Base-by-base conservation (phyloP, 2,113 vertebrate species). In the Henicopernis longicauda region DNA sequence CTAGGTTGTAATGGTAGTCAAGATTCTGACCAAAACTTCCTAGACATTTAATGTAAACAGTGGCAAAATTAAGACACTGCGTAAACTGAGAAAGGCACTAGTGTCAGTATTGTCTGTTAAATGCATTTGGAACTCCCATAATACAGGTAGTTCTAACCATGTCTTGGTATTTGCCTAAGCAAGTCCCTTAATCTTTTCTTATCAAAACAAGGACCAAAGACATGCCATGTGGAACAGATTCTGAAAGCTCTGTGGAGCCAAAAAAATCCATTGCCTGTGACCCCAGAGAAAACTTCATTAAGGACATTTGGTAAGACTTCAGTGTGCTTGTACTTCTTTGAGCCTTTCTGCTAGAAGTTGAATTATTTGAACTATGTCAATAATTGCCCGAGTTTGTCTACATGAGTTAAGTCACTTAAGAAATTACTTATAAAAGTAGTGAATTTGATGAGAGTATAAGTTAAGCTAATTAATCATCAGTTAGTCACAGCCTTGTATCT, bases 401-500 rank as follows among this genome's bases (percentile, higher is more conserved):
- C 66, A 76, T 76, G 65, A 95, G 57, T n/a, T 85, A 92, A 85
- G 74, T 88, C 16, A 87, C 90, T 67, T 88, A 67, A 94, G 70
- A 87, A 93, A 90, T 88, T 79, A 82, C 66, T 88, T 97, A 69
- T 6, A 44, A 85, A 91, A 94, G 57, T 66, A 82, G 71, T 92
- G 79, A 94, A 88, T 90, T 90, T 90, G 81, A 91, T 89, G 70
- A 92, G 38, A 79, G 18, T 34, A 17, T 71, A 59, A 72, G 23
- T 94, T 88, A 67, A 93, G 18, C 52, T 93, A 93, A 96, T 94
- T 93, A 93, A 93, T 96, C 73, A 93, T 85, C 65, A 67, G 69
- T 91, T 89, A 95, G 59, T 95, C 92, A 87, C 0, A 0, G 52
- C 29, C 47, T 81, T 91, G n/a, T 62, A 90, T 74, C 73, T 84